Base-by-base conservation (phyloP, 1,140 invertebrate species). In the Dinoponera quadriceps region DNA sequence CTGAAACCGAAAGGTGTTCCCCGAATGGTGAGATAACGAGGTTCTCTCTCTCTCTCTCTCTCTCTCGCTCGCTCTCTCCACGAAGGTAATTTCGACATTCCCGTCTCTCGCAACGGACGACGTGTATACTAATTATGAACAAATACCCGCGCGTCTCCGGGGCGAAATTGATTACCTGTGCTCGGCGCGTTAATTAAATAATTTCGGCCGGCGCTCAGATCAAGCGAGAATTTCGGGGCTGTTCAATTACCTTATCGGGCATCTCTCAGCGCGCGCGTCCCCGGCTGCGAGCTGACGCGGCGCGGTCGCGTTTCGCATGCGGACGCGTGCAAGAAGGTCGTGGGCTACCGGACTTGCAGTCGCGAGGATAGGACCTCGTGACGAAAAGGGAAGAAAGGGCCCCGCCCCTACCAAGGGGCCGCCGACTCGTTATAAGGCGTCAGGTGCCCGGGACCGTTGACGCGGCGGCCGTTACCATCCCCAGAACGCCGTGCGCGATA, bases 361-460 rank as follows among this genome's bases (percentile, higher is more conserved):
- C 51, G 16, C 25, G 57, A n/a, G n/a, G 27, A 57, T 55, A 78
- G 74, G 38, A 85, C 25, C 25, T 27, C 38, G 73, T 73, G 84
- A 88, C 87, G 87, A 88, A 88, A 87, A 88, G 87, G 83, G 55
- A 63, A 63, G 69, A 82, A 80, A 60, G 88, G 86, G 86, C 68
- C 59, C 83, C 85, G 75, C 81, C 86, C 71, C 38, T 82, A 62
- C 38, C 5, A 77, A 60, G 62, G 18, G 60, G 77, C 51, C 51
- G 48, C 62, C 54, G 59, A 80, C 83, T 90, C 82, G 89, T 89
- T 91, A 74, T 77, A 90, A 88, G 84, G 86, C 86, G 88, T 90
- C 89, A 90, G 89, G 89, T 90, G 89, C 82, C 88, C 14, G 63
- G 59, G 66, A 89, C 89, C 88, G 89, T 90, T 90, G 89, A 90